phyloP scores from a whole-genome alignment of 2,888 invertebrate species.

The Cephus runcator region DNA sequence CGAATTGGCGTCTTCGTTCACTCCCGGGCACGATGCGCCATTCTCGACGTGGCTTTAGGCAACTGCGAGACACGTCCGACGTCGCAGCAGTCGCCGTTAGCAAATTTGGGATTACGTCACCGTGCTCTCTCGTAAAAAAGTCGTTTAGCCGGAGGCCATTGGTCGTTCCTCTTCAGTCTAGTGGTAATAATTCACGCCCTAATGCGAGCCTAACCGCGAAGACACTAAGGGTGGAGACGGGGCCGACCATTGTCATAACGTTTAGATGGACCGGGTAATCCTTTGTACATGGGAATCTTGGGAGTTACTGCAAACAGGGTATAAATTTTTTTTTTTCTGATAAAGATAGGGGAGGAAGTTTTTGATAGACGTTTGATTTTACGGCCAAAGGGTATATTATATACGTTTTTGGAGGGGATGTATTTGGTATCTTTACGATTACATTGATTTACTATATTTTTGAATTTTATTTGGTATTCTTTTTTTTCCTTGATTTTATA shows the following conservation, averaged over 20 bases:
- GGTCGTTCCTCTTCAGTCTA: not conserved
- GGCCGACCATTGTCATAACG: not conserved
- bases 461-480: not conserved
- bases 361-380: not conserved
- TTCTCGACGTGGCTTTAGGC: not conserved
- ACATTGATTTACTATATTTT: not conserved
- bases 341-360: not conserved
- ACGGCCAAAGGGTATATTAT: not conserved
- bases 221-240: not conserved
- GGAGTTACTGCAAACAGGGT: not conserved
- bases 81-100: not conserved
- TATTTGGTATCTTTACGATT: not conserved
- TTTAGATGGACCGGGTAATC: not conserved
- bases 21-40: not conserved
- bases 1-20: not conserved
- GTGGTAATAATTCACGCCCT: not conserved
- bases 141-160: not conserved
- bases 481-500: conserved; percentile 1
- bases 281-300: not conserved
- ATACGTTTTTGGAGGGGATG: not conserved
- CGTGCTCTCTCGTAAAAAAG: not conserved
- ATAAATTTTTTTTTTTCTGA: not conserved
- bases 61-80: not conserved
- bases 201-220: not conserved
- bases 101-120: conserved; percentile 4